Evolutionary conservation across 1,140 invertebrate genomes (phyloP), one percentile per base, ranked within the genome.

Genomic region (Danaus melanippus): DNA sequence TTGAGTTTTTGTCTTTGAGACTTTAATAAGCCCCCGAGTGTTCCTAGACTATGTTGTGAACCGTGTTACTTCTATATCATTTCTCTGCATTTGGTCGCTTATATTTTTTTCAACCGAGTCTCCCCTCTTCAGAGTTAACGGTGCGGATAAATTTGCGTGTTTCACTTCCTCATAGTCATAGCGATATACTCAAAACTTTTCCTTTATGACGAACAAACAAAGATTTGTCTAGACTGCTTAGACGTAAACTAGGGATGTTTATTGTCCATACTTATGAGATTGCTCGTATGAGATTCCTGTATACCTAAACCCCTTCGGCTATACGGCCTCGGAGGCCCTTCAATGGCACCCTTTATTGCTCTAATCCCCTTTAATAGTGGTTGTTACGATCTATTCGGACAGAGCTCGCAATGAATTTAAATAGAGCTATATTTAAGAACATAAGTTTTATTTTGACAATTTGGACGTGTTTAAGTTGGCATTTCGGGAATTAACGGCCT

Each of bases 361-460:
- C 42, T 60, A 60, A 60, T 60, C 58, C 53, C 50, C 58, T 51
- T 32, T 60, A 52, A 60, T 60, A 60, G 58, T 60, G 58, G 48
- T 56, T 60, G 56, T 60, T 56, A 56, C 58, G 58, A 56, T 46
- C 42, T 42, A 56, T 47, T 57, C 50, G 58, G 45, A 60, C 58
- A 52, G 40, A 41, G 40, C 53, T 52, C 49, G 45, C 53, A 52
- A 51, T 60, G 58, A 60, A 60, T 60, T 60, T 52, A 55, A 60
- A 60, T 43, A 54, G 58, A 51, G 53, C 49, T 46, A 60, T 60
- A 56, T 56, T 46, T 39, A 12, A 42, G 44, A 10, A 21, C 45
- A 49, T 60, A 48, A 56, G 40, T 55, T 60, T 51, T 60, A 45
- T 51, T 56, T 55, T 60, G 58, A 55, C 58, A 45, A 32, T 52